Base-by-base conservation (phyloP, 2,797 vertebrate species). In the Ctenopoma kingsleyae region DNA sequence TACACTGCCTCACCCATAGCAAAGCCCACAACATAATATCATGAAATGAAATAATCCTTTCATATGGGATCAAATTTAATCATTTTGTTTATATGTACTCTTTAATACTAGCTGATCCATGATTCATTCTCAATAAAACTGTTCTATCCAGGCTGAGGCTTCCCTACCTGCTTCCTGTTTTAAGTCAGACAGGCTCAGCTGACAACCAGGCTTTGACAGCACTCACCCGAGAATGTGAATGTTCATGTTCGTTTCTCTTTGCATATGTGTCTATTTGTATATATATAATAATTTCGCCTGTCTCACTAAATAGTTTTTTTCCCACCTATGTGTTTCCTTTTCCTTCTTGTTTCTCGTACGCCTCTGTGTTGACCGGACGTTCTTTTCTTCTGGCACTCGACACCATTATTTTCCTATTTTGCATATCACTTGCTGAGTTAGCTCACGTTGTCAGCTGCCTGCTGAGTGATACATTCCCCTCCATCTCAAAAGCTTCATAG, bases 371-470 rank as follows among this genome's bases (percentile, higher is more conserved):
- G 47, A 44, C n/a, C 0, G 5, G 67, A 5, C 8, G 8, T 48
- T 57, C 69, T 54, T 67, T 74, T 59, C 68, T 50, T 58, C 65
- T 74, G 66, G 63, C 81, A 64, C 72, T 58, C 51, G 6, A 17
- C 71, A 50, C 76, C 57, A 74, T 85, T 83, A 87, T 84, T 80
- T 85, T 80, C 49, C 76, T 73, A 59, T 78, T 88, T 80, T 85
- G 85, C 83, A 87, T 88, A 81, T 75, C 20, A 49, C 75, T 80
- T 80, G 82, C 80, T 80, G 85, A 87, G 81, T 69, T 83, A 76
- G 82, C 85, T 60, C 77, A 36, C n/a, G 43, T 80, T 80, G 87
- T 84, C 86, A 71, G 71, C 74, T 25, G 73, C 81, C 76, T 58
- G 80, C 84, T 80, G 86, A 86, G 75, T 78, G 81, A 87, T 74